Evolutionary conservation across 2,888 invertebrate species (phyloP), one percentile per base, ranked within the genome.

Genomic region (Zygothrica quintamaculata): DNA sequence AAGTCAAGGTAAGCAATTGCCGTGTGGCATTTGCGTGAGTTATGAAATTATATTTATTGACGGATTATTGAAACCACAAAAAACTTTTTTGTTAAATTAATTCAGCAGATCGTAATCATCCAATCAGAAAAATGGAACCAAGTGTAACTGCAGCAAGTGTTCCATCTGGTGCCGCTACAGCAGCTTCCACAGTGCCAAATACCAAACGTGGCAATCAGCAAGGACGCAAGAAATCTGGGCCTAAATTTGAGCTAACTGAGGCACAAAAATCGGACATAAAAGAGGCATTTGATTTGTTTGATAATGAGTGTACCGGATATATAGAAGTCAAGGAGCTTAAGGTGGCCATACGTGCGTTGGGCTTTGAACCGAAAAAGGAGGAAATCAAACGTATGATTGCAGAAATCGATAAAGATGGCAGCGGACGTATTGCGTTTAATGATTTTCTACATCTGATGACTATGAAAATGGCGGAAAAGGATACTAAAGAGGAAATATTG

Each of bases 291-390:
- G 96, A 97, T 92, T 92, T 98, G 11, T 99, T 99, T 92, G 98
- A 99, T 90, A 94, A 95, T 5, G 96, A 97, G 89, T 96, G 95
- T 15, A 94, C 95, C 40, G 98, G 98, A 1, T 94, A 94, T 88
- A 98, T 99, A 82, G 96, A 97, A 88, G 94, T 95, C 0, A 98
- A 97, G 90, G 98, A 99, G 90, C 91, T 99, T 11, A 98, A 98
- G 92, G 97, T 98, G 15, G 98, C 98, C 0, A 97, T 99, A 86
- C 92, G 99, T 74, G 99, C 99, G 0, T 92, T 99, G 9, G 99
- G 99, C 0, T 99, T 99, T 92, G 99, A 99, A 90, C 99, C 99
- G 0, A 97, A 97, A 87, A 98, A 98, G 89, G 98, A 99, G 89
- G 99, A 99, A 92, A 97, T 99, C 13, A 98, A 98, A 91, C 96